Evolutionary conservation across 2,797 vertebrate species (phyloP).

Genomic region (Phoxinus dragarum): DNA sequence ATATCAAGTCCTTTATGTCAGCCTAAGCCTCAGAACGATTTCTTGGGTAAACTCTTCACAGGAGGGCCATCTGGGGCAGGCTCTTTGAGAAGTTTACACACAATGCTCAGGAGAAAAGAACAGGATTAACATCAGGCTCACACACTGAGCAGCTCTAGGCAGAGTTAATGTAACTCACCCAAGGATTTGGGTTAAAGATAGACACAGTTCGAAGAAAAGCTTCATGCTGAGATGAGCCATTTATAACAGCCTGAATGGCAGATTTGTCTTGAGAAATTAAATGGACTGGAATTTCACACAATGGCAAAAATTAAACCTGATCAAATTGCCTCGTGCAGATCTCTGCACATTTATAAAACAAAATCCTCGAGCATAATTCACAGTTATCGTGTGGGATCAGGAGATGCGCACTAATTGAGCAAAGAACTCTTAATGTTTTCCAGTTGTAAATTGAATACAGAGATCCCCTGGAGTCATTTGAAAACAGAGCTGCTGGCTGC

Average conservation of each 20-base stretch:
- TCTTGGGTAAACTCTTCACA: slow-evolving; percentile 14
- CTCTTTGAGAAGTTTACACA: slow-evolving; percentile 13
- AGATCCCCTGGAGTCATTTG: slow-evolving; percentile 24
- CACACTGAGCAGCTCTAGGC: slow-evolving; percentile 18
- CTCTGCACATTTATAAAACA: neutral
- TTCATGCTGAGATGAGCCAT: slow-evolving; percentile 9
- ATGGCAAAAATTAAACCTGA: neutral
- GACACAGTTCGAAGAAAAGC: slow-evolving; percentile 26
- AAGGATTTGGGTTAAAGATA: slow-evolving; percentile 29
- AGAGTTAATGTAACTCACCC: neutral
- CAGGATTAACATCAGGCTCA: slow-evolving; percentile 34
- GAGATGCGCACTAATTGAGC: neutral
- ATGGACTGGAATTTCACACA: slow-evolving; percentile 1
- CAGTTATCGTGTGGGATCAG: neutral
- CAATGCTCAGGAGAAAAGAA: slow-evolving; percentile 1
- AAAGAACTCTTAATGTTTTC: slow-evolving; percentile 18
- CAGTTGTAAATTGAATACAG: slow-evolving; percentile 11
- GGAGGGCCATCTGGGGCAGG: slow-evolving; percentile 10
- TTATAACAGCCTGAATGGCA: slow-evolving; percentile 6
- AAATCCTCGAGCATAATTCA: neutral
- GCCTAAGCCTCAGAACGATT: neutral
- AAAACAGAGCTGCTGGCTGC: slow-evolving; percentile 72
- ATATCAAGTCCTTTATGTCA: neutral
- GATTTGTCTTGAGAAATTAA: slow-evolving; percentile 11
- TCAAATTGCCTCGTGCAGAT: neutral